Base-by-base conservation (phyloP, 2,888 invertebrate genomes). In the Phragmatobia fuliginosa region DNA sequence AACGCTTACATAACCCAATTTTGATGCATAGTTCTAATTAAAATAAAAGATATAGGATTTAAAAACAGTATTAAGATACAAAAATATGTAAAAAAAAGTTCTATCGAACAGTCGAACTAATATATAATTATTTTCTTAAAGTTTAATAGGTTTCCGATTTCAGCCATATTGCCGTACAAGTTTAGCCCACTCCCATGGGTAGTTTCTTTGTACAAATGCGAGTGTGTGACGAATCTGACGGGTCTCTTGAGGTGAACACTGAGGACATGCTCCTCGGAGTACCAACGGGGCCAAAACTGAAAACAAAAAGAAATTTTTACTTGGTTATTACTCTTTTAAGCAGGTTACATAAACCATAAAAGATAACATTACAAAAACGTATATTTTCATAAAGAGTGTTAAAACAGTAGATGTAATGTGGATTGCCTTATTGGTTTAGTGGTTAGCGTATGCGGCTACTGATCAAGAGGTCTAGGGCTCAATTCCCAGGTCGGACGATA, bases 141-240 rank as follows among this genome's bases (percentile, higher is more conserved):
- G 25, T 14, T 52, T 21, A 7, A 28, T 28, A 33, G 31, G n/a
- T 25, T 52, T 18, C 16, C 14, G 8, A 1, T 66, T 78, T 93
- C 96, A 96, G 62, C 96, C 96, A 81, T 97, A 97, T 82, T 97
- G 96, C 86, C 96, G 96, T 28, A 97, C 93, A 76, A 97, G 96
- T 91, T 96, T 97, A 67, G 96, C 95, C 97, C 97, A 97, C 87
- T 97, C 97, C 92, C 97, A 96, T 1, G 97, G 97, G 85, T 96
- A 97, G 90, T 97, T 96, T 74, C 96, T 94, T 84, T 97, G 97
- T 61, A 97, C 96, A 90, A 96, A 96, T 0, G 96, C 96, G n/a
- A 97, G 95, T 4, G 97, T 97, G 83, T 96, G 96, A 80, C 97
- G 96, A 80, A 97, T 97, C 90, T 97, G 97, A 52, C 95, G 93